Evolutionary conservation across 2,888 invertebrate species (phyloP), one percentile per base, ranked within the genome.

Genomic region (Spisula solida): DNA sequence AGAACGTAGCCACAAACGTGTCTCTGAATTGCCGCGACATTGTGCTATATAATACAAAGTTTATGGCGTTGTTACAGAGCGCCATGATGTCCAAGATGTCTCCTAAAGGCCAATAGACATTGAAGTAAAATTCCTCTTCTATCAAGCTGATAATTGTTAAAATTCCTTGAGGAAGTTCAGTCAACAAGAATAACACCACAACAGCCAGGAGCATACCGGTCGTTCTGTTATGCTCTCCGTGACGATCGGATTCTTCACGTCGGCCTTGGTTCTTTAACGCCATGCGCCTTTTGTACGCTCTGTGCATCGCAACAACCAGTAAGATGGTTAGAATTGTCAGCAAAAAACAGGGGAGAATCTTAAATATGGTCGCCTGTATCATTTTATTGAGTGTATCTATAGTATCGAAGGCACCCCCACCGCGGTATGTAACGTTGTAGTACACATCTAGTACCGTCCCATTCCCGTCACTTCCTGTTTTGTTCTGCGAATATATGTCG

Each of bases 41-140:
- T 85, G 98, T 97, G 95, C 99, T 99, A 96, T 99, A 99, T 75
- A 99, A 97, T 86, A 99, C 98, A 96, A 99, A 99, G 97, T 99
- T 99, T 89, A 99, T 98, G 0, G 98, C 98, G 12, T 99, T 98
- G 96, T 99, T 99, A 94, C 98, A 97, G 88, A 99, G 97, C 0
- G 99, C 99, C 95, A 99, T 97, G 89, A 98, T 98, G 97, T 99
- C 99, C 98, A 99, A 98, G 82, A 99, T 96, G 96, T 99, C 99
- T 0, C 97, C 97, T n/a, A 97, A 94, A 10, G 95, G 96, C 91
- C 94, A 93, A 97, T 99, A 99, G 47, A 97, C 96, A 25, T 96
- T 92, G 16, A 91, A 85, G 81, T 96, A 96, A 96, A 99, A 98
- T 96, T 98, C 97, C 12, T 98, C 98, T 84, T 98, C 97, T 29